Evolutionary conservation across 1,140 invertebrate genomes (phyloP).

Genomic region (Maconellicoccus hirsutus): DNA sequence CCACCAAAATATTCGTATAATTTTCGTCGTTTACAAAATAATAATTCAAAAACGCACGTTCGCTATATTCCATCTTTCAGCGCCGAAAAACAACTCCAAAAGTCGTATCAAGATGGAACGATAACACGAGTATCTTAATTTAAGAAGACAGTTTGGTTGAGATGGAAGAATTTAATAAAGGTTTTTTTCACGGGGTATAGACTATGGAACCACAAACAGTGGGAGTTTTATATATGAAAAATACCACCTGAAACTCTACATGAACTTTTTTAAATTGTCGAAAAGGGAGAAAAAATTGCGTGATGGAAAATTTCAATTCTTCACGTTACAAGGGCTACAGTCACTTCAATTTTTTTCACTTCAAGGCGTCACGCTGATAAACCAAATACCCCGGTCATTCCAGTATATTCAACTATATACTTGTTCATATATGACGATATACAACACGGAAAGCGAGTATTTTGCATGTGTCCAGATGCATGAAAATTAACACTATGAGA

Average conservation of each 20-base stretch:
- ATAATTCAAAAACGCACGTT: not conserved
- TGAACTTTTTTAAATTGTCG: not conserved
- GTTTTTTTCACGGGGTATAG: not conserved
- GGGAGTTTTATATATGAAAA: not conserved
- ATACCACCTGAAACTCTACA: not conserved
- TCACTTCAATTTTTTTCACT: no score
- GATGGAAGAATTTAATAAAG: constrained; percentile 1
- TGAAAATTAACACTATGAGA: no score
- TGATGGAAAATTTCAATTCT: no score
- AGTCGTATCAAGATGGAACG: not conserved
- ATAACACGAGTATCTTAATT: not conserved
- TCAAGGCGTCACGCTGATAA: no score
- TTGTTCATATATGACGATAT: no score
- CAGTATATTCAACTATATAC: no score
- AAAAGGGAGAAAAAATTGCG: no score
- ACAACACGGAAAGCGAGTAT: no score
- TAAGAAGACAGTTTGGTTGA: not conserved
- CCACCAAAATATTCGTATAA: not conserved
- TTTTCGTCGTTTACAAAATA: not conserved
- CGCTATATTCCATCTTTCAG: not conserved
- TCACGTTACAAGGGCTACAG: no score
- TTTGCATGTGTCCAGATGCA: no score
- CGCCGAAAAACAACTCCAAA: constrained; percentile 2
- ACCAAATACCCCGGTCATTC: no score
- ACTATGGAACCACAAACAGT: no score